Base-by-base conservation (phyloP, 2,113 vertebrate genomes). In the Ictalurus furcatus region DNA sequence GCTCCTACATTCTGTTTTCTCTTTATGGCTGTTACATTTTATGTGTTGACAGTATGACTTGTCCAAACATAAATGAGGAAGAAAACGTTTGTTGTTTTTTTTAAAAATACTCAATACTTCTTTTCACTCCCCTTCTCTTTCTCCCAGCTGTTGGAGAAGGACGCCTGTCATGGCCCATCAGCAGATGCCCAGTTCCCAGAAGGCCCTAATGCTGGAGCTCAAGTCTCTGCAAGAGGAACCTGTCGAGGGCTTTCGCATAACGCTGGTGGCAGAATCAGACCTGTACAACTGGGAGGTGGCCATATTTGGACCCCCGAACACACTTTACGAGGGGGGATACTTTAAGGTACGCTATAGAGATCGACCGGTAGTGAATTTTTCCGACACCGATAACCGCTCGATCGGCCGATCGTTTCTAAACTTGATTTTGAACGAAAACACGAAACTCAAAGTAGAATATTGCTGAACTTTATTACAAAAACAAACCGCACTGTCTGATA, bases 281-380 rank as follows among this genome's bases (percentile, higher is more conserved):
- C 97, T 99, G 85, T 98, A 98, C 95, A 97, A 98, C 95, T 98
- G 98, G 97, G 97, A 99, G 93, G 97, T 97, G 93, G 98, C 97
- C 91, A 98, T 98, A 92, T 99, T 99, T 91, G 97, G 97, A 19
- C 98, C 97, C 90, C 98, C 97, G 54, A 98, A 98, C 93, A 98
- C 98, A 1, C 96, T 97, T 59, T 99, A 98, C 87, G 97, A 98
- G 91, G 98, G 97, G 16, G 97, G 98, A 40, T 99, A 99, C 95
- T 98, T 99, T 90, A 99, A 99, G 97, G 98, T 99, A 87, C 59
- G 44, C 11, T 63, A 58, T 67, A 30, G 48, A 1, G 9, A 52
- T 9, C 9, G 48, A 52, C 48, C 1, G 48, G 9, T 52, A 52
- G 48, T 52, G 48, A 11, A 52, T 52, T 9, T 52, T 52, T 11